phyloP scores from a whole-genome alignment of 2,113 vertebrate genomes.

The Nansenia antarctica region DNA sequence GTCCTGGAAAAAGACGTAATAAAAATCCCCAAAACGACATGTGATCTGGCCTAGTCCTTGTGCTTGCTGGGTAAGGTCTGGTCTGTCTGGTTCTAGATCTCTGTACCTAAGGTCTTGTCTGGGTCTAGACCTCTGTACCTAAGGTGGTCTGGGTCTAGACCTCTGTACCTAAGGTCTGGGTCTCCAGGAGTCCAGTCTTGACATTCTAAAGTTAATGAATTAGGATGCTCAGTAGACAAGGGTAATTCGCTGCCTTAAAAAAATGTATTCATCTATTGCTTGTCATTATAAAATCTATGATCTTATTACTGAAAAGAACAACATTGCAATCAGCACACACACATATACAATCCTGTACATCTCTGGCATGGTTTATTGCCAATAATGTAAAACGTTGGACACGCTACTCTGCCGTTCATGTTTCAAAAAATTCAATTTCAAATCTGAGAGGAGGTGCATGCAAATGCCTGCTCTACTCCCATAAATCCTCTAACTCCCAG shows the following conservation, averaged over 20 bases:
- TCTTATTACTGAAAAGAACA: too few species aligned
- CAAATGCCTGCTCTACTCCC: background rate
- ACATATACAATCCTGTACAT: too few species aligned
- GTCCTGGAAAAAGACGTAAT: too few species aligned
- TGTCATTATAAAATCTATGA: background rate
- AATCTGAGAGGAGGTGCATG: background rate
- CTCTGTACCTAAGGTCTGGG: background rate
- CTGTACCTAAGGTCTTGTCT: too few species aligned
- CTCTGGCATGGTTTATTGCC: background rate
- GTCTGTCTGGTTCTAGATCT: too few species aligned
- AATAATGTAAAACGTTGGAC: background rate
- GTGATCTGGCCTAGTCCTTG: too few species aligned
- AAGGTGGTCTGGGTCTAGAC: background rate
- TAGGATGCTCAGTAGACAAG: background rate
- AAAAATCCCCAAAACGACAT: too few species aligned
- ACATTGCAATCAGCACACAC: background rate
- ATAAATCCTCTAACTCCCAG: background rate
- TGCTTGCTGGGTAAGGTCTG: too few species aligned
- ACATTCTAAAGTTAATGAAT: too few species aligned
- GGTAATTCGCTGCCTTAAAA: background rate
- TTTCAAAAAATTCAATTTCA: background rate
- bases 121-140: too few species aligned
- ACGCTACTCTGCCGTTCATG: background rate
- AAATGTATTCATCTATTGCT: too few species aligned
- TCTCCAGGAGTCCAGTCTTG: background rate